Base-by-base conservation (phyloP, 2,888 invertebrate species). In the Andrena flavipes region DNA sequence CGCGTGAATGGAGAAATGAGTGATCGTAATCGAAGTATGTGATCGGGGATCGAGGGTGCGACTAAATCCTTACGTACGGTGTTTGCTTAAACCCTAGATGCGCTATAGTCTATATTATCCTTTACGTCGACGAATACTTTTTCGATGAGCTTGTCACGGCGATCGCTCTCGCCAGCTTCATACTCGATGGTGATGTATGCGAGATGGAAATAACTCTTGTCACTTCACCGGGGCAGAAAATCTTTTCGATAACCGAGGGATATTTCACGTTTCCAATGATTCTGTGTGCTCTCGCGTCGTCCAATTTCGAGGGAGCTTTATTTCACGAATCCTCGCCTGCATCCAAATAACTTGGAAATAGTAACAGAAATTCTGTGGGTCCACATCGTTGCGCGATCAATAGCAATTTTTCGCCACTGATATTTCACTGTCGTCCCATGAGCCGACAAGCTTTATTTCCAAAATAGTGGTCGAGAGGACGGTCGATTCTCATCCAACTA, bases 11-110 rank as follows among this genome's bases (percentile, higher is more conserved):
- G 33, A 10, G 5, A 59, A 75, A 68, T 56, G 69, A 71, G 16
- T 54, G 42, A 42, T 42, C 42, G 42, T 42, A 13, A 63, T 42
- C 23, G 69, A 65, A 65, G 23, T 67, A 67, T 54, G 42, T 33
- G 42, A 42, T 29, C 26, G 23, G 30, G 54, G 67, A 67, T 80
- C 67, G 65, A 63, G 23, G 42, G 51, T 64, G 72, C 62, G 80
- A 42, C 60, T 80, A 80, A 62, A 10, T 59, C 42, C 63, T 70
- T 72, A 72, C 51, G 35, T 70, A 65, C 10, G 54, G 35, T 59
- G 54, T 33, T 54, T 63, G 60, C 72, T 80, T 80, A 72, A 49
- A 67, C 42, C n/a, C 72, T 80, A 80, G 35, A 72, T 42, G 63
- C 72, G 67, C 80, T 80, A 80, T 56, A 63, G 6, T 68, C 73